phyloP scores from a whole-genome alignment of 2,797 vertebrate genomes.

The Rhinoraja longicauda region DNA sequence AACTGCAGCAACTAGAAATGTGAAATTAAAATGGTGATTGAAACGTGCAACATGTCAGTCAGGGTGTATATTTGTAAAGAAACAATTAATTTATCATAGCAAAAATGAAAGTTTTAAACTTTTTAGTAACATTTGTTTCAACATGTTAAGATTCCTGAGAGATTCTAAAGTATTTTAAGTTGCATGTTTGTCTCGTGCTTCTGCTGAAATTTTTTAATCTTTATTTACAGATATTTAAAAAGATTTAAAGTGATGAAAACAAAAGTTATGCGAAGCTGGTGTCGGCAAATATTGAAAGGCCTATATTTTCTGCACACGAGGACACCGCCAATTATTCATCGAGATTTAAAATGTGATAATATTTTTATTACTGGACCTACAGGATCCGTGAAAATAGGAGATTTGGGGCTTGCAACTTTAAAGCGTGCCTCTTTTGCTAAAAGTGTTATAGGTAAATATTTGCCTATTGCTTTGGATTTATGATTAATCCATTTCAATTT shows the following conservation, averaged over 20 bases:
- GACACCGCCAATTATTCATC: slow-evolving; percentile 92
- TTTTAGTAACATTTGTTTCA: neutral
- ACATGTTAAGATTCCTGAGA: neutral
- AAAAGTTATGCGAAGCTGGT: slow-evolving; percentile 93
- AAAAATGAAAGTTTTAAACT: neutral
- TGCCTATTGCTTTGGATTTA: neutral
- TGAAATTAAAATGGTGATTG: too few relatives aligned
- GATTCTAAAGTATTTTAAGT: neutral
- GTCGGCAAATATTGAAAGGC: slow-evolving; percentile 94
- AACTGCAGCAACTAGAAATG: too few relatives aligned
- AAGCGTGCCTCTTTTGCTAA: slow-evolving; percentile 97
- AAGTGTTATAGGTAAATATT: slow-evolving; percentile 86
- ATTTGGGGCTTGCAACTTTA: slow-evolving; percentile 90
- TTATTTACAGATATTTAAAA: slow-evolving; percentile 78
- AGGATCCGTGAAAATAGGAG: slow-evolving; percentile 94
- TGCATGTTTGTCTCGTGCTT: neutral
- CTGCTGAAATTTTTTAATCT: neutral
- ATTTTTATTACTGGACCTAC: slow-evolving; percentile 98
- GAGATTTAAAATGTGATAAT: slow-evolving; percentile 97
- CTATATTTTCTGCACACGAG: slow-evolving; percentile 92
- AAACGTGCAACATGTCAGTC: too few relatives aligned
- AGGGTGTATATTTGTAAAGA: too few relatives aligned
- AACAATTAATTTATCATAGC: neutral
- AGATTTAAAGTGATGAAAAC: slow-evolving; percentile 98
- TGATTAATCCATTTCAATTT: neutral